Percentiles rank a stretch among this genome's conserved stretches.
Conservation (phyloP, 2,113 vertebrate species). For the Eptatretus burgeri region DNA sequence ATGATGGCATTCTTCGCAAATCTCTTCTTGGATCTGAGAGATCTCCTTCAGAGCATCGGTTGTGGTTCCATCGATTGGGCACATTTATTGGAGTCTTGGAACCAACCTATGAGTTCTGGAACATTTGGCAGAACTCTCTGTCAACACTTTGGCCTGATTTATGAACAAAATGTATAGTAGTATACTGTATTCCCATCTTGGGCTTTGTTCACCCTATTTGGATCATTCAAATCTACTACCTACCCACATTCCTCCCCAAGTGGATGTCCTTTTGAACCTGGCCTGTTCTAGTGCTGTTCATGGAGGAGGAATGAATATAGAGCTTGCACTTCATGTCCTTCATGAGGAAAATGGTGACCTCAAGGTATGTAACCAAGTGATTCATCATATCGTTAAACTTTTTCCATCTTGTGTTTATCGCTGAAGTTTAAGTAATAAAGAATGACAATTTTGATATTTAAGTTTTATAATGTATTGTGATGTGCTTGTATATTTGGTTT, state of each 20-base stretch:
- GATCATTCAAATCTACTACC: too few relatives aligned
- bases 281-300: slow-evolving; percentile 68
- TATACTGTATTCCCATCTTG: slow-evolving; percentile 8
- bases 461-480: too few relatives aligned
- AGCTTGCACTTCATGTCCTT: slow-evolving; percentile 58
- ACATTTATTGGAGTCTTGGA: too few relatives aligned
- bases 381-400: background rate
- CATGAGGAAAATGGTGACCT: slow-evolving; percentile 52
- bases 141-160: too few relatives aligned
- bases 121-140: too few relatives aligned
- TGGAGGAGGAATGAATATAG: slow-evolving; percentile 82
- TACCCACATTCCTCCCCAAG: slow-evolving; percentile 14
- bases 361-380: slow-evolving; percentile 33
- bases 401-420: background rate
- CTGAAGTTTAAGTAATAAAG: background rate
- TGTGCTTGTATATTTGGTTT: slow-evolving; percentile 10
- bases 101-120: too few relatives aligned
- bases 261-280: slow-evolving; percentile 56
- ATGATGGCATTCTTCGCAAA: too few relatives aligned
- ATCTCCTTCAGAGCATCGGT: too few relatives aligned
- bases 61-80: too few relatives aligned
- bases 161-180: background rate
- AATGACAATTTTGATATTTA: background rate
- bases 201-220: too few relatives aligned
- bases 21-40: too few relatives aligned